phyloP scores from a whole-genome alignment of 92 coral and sea anemone genomes.

The Blastomussa wellsi region DNA sequence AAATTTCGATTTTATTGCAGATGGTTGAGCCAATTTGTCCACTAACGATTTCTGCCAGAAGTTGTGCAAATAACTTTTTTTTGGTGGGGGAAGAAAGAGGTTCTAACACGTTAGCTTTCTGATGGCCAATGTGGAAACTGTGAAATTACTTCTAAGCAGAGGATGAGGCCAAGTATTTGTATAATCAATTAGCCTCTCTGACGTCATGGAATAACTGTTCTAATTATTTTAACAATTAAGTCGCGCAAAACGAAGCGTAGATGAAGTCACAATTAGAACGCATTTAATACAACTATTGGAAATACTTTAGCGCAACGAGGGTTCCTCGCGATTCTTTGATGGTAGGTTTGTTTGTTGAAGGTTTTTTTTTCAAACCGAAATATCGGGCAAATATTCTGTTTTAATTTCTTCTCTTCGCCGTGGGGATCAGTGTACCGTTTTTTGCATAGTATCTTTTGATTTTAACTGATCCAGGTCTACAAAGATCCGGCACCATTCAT shows the following conservation, averaged over 20 bases:
- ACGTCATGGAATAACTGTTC: conserved; percentile 1
- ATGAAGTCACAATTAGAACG: background rate
- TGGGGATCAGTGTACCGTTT: too few relatives aligned
- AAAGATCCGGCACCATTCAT: too few relatives aligned
- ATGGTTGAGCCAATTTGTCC: background rate
- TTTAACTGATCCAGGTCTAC: too few relatives aligned
- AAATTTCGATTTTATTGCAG: background rate
- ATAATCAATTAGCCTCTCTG: background rate
- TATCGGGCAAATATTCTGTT: too few relatives aligned
- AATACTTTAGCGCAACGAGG: too few relatives aligned
- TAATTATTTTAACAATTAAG: background rate
- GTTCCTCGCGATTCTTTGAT: too few relatives aligned
- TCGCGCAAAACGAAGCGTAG: background rate
- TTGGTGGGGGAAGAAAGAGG: background rate
- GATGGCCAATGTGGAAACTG: background rate
- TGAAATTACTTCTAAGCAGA: background rate
- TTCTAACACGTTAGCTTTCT: background rate
- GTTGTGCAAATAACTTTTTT: background rate
- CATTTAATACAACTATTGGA: too few relatives aligned
- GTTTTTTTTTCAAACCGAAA: too few relatives aligned
- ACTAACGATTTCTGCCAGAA: background rate
- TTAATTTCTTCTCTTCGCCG: too few relatives aligned
- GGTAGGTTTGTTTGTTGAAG: too few relatives aligned
- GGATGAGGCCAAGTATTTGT: background rate
- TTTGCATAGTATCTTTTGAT: too few relatives aligned